Evolutionary conservation across 2,888 invertebrate species (phyloP).

Genomic region (Stratiomys singularior): DNA sequence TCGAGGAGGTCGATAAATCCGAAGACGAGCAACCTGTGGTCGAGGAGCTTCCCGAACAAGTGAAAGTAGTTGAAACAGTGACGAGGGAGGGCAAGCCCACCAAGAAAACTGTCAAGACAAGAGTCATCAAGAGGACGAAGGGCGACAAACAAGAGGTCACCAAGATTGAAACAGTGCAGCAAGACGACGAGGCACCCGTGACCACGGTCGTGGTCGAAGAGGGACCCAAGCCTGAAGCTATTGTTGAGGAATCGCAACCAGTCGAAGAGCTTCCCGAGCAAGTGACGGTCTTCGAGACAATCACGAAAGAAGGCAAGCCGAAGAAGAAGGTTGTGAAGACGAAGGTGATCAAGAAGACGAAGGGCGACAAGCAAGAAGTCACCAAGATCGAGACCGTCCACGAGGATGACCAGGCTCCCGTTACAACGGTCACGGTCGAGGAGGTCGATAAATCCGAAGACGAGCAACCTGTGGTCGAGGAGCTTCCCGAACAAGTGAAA

Average conservation of each 20-base stretch:
- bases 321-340: slow-evolving; percentile 62
- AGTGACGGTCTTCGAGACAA: slow-evolving; percentile 13
- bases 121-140: slow-evolving; percentile 60
- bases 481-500: slow-evolving; percentile 43
- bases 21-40: slow-evolving; percentile 50
- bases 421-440: slow-evolving; percentile 58
- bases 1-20: slow-evolving; percentile 48
- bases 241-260: no score
- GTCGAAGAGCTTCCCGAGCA: slow-evolving; percentile 53
- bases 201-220: slow-evolving; percentile 56
- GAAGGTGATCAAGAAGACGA: slow-evolving; percentile 64
- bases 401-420: slow-evolving; percentile 65
- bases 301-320: slow-evolving; percentile 54
- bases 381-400: slow-evolving; percentile 66
- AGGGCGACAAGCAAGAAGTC: slow-evolving; percentile 63
- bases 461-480: slow-evolving; percentile 53
- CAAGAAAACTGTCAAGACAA: slow-evolving; percentile 59
- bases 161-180: slow-evolving; percentile 62
- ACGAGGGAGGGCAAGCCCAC: slow-evolving; percentile 55
- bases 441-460: slow-evolving; percentile 58
- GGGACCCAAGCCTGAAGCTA: slow-evolving; percentile 51
- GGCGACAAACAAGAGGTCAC: slow-evolving; percentile 63
- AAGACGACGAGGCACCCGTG: slow-evolving; percentile 63
- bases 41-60: slow-evolving; percentile 53
- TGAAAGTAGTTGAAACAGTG: slow-evolving; percentile 54